These are phyloP conservation scores for Anoplolepis gracilipes DNA, from an alignment of 1,140 invertebrate genomes.

Conservation along the genomic window DNA sequence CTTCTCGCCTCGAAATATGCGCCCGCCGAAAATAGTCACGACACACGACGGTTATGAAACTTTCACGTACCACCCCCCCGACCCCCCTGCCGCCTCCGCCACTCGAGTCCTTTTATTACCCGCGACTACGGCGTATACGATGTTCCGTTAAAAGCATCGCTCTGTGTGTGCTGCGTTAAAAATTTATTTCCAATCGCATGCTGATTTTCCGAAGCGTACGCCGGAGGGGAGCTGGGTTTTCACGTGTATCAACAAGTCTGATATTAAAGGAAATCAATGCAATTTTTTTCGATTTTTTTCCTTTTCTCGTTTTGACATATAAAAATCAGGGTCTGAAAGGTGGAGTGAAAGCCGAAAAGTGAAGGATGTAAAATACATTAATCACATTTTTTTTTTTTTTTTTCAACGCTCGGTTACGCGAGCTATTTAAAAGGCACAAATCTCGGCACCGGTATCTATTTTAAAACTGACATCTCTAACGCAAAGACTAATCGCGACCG, in stretches of 20 bases:
- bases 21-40: slow-evolving; percentile 55
- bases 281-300: background rate
- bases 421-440: background rate
- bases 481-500: background rate
- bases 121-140: slow-evolving; percentile 1
- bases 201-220: slow-evolving; percentile 44
- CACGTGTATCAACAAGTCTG: background rate
- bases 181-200: slow-evolving; percentile 45
- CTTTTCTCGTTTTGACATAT: background rate
- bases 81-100: background rate
- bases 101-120: slow-evolving; percentile 41
- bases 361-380: background rate
- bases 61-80: slow-evolving; percentile 33
- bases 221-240: background rate
- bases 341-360: background rate
- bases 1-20: slow-evolving; percentile 37
- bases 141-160: slow-evolving; percentile 30
- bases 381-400: slow-evolving; percentile 1
- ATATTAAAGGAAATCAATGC: slow-evolving; percentile 28
- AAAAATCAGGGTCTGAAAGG: background rate
- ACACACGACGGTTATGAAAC: slow-evolving; percentile 61
- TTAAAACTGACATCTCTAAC: background rate
- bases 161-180: slow-evolving; percentile 25
- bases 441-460: background rate
- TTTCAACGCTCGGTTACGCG: background rate